A percentile compares a stretch with the other conserved stretches of the same genome.
Evolutionary conservation across 2,113 vertebrate genomes (phyloP).

Genomic region (Antechinus stuartii): DNA sequence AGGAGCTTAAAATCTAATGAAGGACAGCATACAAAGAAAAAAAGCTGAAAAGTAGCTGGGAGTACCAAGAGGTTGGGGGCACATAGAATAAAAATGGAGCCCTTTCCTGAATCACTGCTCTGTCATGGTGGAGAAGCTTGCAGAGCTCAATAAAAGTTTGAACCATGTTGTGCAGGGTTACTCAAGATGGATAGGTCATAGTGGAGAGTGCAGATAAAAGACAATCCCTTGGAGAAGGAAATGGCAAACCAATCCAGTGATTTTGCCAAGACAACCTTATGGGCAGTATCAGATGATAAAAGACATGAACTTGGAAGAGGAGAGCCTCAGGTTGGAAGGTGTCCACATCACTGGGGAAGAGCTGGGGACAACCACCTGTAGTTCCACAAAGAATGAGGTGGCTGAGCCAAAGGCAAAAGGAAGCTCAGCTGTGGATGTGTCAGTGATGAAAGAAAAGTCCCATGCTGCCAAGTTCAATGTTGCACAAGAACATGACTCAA

Average conservation of each 20-base stretch:
- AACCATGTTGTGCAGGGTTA: background rate
- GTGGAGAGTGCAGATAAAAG: background rate
- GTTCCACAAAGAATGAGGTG: background rate
- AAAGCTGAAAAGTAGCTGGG: background rate
- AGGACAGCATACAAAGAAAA: background rate
- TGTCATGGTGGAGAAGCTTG: background rate
- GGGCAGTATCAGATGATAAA: background rate
- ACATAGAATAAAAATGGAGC: background rate
- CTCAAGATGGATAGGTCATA: background rate
- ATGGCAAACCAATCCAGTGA: background rate
- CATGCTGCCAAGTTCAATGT: background rate
- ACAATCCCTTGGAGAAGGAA: background rate
- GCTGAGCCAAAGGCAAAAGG: background rate
- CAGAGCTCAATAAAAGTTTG: background rate
- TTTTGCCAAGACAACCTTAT: background rate
- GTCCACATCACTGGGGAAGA: background rate
- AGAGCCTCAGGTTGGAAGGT: background rate
- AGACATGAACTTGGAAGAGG: background rate
- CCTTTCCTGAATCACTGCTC: background rate
- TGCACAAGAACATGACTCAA: background rate
- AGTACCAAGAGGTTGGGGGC: background rate
- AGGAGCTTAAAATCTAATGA: background rate
- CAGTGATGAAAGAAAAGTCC: background rate
- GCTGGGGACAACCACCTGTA: background rate
- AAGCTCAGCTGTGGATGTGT: background rate